Evolutionary conservation across 1,140 invertebrate genomes (phyloP).

Genomic region (Drosophila arizonae): DNA sequence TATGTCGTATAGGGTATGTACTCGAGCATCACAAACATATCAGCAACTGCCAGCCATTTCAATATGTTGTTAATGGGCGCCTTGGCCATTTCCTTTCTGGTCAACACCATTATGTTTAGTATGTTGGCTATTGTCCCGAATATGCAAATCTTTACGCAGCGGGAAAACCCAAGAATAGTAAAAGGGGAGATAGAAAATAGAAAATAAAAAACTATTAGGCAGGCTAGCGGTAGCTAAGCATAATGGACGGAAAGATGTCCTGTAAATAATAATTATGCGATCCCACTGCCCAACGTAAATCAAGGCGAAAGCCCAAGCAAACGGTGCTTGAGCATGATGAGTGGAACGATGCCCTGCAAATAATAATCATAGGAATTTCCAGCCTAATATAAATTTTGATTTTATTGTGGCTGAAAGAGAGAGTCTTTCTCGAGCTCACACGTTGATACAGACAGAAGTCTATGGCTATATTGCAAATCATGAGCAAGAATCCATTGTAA

Average conservation of each 20-base stretch:
- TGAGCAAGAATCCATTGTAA: too few relatives aligned
- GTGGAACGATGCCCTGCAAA: not conserved
- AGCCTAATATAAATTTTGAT: too few relatives aligned
- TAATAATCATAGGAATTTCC: too few relatives aligned
- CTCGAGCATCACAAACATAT: slow-evolving; percentile 93
- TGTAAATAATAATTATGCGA: not conserved
- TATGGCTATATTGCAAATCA: too few relatives aligned
- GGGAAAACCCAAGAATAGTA: slow-evolving; percentile 9
- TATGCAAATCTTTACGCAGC: slow-evolving; percentile 87
- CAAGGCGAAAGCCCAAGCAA: too few relatives aligned
- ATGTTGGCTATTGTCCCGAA: slow-evolving; percentile 95
- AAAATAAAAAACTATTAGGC: not conserved
- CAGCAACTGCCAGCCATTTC: slow-evolving; percentile 90
- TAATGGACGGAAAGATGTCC: not conserved
- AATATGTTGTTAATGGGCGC: slow-evolving; percentile 93
- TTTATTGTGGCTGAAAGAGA: too few relatives aligned
- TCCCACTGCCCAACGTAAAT: too few relatives aligned
- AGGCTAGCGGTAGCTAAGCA: too few relatives aligned
- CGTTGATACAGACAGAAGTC: too few relatives aligned
- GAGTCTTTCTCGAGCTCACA: too few relatives aligned
- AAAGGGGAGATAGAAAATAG: slow-evolving; percentile 18
- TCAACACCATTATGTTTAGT: slow-evolving; percentile 94
- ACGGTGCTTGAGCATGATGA: too few relatives aligned
- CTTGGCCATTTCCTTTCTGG: slow-evolving; percentile 90
- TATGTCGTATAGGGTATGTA: slow-evolving; percentile 93